Percentiles rank a stretch among this genome's conserved stretches.
Conservation (phyloP, 2,888 invertebrate species). For the Diabrotica balteata region DNA sequence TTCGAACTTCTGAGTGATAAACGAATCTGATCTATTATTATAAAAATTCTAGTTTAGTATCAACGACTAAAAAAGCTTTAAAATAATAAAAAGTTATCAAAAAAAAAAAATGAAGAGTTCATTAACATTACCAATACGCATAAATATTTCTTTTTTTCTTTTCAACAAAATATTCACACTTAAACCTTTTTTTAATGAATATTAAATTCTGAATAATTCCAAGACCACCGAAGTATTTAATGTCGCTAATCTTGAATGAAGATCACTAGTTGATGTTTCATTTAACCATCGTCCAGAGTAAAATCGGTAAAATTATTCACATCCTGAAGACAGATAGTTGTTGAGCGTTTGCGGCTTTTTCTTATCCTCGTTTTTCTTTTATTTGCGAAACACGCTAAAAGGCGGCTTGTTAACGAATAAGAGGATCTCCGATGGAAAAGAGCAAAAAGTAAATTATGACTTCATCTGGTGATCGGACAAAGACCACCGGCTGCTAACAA, state of each 20-base stretch:
- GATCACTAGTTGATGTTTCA: conserved; percentile 1
- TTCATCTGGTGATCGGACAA: conserved; percentile 37
- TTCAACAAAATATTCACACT: too few relatives aligned
- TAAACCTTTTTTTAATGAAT: too few relatives aligned
- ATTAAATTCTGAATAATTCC: too few relatives aligned
- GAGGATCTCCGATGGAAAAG: conserved; percentile 33
- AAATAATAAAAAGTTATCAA: too few relatives aligned
- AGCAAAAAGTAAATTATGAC: conserved; percentile 43
- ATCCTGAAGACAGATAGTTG: conserved; percentile 5
- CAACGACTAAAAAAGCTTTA: too few relatives aligned
- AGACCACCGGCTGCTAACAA: conserved; percentile 41
- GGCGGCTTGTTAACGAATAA: conserved; percentile 44
- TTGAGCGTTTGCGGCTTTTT: background rate
- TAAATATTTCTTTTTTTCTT: too few relatives aligned
- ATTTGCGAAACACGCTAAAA: conserved; percentile 31
- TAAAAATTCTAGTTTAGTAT: too few relatives aligned
- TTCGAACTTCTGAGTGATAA: too few relatives aligned
- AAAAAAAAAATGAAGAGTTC: too few relatives aligned
- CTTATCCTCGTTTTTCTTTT: background rate
- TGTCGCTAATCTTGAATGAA: conserved; percentile 1
- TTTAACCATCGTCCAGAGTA: background rate
- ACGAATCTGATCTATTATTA: too few relatives aligned
- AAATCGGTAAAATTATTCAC: conserved; percentile 2
- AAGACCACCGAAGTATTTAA: background rate
- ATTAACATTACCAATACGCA: too few relatives aligned